Base-by-base conservation (phyloP, 1,140 invertebrate genomes). In the Sycobia sp. region DNA sequence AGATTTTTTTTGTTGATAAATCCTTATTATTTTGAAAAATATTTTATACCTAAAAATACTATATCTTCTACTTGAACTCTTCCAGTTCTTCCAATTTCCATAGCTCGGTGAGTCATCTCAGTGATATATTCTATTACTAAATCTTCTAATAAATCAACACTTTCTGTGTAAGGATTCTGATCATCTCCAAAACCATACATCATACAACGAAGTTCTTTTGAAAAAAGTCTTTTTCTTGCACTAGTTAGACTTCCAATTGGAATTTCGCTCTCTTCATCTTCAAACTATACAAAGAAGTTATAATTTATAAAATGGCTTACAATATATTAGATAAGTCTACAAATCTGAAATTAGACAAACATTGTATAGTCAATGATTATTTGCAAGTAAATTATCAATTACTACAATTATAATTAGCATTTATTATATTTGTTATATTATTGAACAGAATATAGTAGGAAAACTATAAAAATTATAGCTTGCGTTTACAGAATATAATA, bases 161-260 rank as follows among this genome's bases (percentile, higher is more conserved):
- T 97, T 84, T 99, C 97, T 23, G 97, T 98, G 73, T 97, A 99
- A 0, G 97, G 97, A 85, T 99, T 98, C 77, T 96, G 92, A 80
- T 99, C 96, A 83, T 99, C 97, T n/a, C 97, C 97, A 86, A 99
- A 99, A 0, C 97, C 97, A 81, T 97, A 99, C 95, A 99, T 98
- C 97, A 99, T 99, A 73, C 96, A 97, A 36, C 96, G 85, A 41
- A 99, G 80, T 81, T 96, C 93, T 78, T 96, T 95, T 34, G 92
- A 94, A 68, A 96, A 96, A 1, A 95, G 75, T 50, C 93, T 82
- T 81, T 94, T 95, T 22, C 91, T 82, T 16, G 91, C 92, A 49
- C 88, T 86, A 14, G 88, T 84, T 36, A 89, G 87, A 16, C 84
- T 82, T 18, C 79, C 79, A 39, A 89, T 82, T 43, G 86, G 84